Percentiles rank a stretch among this genome's conserved stretches.
These are phyloP conservation scores for Zalophus californianus DNA, from an alignment of 2,797 vertebrate species.

Conservation along the genomic window DNA sequence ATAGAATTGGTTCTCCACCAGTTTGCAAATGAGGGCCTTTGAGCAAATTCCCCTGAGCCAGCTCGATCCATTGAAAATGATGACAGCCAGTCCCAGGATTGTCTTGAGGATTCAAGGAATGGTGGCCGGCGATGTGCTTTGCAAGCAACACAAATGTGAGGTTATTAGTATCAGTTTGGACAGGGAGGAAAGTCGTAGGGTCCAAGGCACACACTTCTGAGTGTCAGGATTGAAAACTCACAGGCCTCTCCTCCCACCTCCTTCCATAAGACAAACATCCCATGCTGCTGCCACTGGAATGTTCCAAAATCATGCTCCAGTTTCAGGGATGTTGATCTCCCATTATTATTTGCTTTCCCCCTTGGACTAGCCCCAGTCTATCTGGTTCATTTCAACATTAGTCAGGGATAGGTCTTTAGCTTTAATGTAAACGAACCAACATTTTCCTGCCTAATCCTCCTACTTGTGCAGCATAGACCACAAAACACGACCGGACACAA, in stretches of 20 bases:
- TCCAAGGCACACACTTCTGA: background rate
- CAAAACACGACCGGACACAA: background rate
- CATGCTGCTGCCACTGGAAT: background rate
- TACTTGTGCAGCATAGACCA: background rate
- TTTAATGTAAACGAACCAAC: background rate
- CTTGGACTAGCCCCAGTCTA: background rate
- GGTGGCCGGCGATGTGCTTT: background rate
- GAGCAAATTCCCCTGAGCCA: background rate
- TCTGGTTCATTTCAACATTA: slow-evolving; percentile 30
- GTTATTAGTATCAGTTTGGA: background rate
- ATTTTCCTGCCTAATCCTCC: slow-evolving; percentile 11
- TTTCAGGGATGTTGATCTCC: background rate
- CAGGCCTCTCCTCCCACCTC: background rate
- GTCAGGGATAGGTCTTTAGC: slow-evolving; percentile 15
- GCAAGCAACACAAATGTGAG: background rate
- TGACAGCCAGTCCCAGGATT: background rate
- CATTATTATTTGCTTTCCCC: background rate
- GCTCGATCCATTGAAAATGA: background rate
- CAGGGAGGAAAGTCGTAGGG: background rate
- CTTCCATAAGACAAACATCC: background rate
- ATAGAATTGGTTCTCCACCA: slow-evolving; percentile 30
- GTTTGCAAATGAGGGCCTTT: background rate
- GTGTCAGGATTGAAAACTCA: background rate
- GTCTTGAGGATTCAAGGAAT: background rate
- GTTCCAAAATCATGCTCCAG: background rate